Evolutionary conservation across 2,113 vertebrate genomes (phyloP).

Genomic region (Sardina pilchardus): DNA sequence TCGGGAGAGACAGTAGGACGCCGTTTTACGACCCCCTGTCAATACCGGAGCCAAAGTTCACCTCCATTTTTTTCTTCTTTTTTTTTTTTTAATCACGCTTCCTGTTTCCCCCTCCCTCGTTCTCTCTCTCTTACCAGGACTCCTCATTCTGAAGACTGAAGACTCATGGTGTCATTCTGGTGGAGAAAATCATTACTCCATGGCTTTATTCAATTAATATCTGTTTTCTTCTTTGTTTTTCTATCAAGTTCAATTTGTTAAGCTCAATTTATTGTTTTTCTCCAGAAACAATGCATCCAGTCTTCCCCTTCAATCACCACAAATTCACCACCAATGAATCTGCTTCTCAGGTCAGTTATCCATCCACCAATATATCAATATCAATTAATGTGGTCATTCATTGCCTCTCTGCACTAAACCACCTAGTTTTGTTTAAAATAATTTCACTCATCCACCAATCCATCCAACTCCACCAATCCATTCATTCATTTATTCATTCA

Average conservation of each 20-base stretch:
- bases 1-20: conserved; percentile 49
- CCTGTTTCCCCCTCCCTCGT: conserved; percentile 3
- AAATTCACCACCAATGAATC: neutral
- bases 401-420: too few relatives aligned
- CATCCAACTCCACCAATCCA: neutral
- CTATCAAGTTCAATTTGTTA: too few relatives aligned
- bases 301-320: neutral
- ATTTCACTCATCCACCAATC: too few relatives aligned
- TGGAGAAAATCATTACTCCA: neutral
- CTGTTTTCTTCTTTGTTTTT: too few relatives aligned
- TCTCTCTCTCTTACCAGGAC: neutral
- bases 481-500: neutral
- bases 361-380: neutral
- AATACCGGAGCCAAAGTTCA: conserved; percentile 66
- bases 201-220: neutral
- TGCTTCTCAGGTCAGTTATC: neutral
- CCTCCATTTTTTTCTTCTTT: conserved; percentile 45
- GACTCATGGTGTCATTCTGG: neutral
- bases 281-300: neutral
- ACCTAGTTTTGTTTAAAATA: neutral
- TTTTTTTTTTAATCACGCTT: conserved; percentile 33
- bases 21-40: conserved; percentile 61
- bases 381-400: neutral
- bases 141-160: neutral
- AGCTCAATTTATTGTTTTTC: too few relatives aligned